phyloP scores from a whole-genome alignment of 2,797 vertebrate genomes.

The Cryptoprocta ferox region DNA sequence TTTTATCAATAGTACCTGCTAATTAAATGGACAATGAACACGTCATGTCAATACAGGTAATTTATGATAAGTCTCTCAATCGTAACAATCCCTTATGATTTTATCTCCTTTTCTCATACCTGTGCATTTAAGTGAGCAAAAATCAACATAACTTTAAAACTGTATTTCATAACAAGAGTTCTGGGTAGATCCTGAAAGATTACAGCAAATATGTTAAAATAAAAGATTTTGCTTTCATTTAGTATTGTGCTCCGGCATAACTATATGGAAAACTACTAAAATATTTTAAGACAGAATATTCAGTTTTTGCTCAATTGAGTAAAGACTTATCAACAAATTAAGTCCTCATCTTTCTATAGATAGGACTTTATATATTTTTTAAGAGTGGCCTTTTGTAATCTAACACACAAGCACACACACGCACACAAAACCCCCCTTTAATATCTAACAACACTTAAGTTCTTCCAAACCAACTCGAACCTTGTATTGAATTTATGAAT shows the following conservation, averaged over 20 bases:
- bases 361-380: background rate
- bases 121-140: background rate
- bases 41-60: background rate
- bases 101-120: background rate
- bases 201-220: background rate
- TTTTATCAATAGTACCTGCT: slow-evolving; percentile 46
- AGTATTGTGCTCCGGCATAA: background rate
- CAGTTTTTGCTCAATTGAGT: background rate
- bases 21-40: slow-evolving; percentile 53
- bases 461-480: background rate
- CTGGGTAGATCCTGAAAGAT: background rate
- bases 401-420: background rate
- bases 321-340: background rate
- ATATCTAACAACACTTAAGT: background rate
- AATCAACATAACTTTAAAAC: background rate
- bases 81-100: background rate
- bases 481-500: background rate
- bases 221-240: background rate
- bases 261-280: background rate
- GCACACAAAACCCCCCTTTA: background rate
- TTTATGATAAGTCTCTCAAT: background rate
- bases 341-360: background rate
- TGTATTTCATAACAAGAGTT: background rate
- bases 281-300: background rate
- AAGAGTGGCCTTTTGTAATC: background rate